phyloP scores from a whole-genome alignment of 1,140 invertebrate species.

The Micrasema minimum region DNA sequence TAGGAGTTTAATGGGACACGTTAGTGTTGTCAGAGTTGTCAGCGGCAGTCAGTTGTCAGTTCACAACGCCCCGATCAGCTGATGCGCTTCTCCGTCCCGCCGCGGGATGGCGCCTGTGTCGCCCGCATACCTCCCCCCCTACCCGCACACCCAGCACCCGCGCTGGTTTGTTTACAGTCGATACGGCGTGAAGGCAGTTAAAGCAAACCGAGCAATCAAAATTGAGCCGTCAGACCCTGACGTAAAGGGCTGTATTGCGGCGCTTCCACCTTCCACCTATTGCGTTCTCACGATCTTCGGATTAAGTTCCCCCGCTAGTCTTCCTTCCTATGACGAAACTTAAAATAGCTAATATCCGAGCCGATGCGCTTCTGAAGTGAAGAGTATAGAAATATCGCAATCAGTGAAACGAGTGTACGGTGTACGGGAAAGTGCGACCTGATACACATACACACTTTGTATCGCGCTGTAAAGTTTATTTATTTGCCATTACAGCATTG shows the following conservation, averaged over 20 bases:
- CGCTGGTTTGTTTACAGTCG: constrained; percentile 42
- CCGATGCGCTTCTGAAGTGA: constrained; percentile 30
- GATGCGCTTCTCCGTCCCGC: constrained; percentile 25
- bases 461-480: constrained; percentile 14
- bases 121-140: not conserved
- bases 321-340: constrained; percentile 30
- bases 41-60: not conserved
- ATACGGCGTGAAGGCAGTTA: constrained; percentile 22
- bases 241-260: constrained; percentile 15
- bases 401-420: constrained; percentile 35
- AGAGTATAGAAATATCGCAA: constrained; percentile 29
- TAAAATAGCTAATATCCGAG: constrained; percentile 36
- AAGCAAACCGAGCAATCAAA: constrained; percentile 21
- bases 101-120: constrained; percentile 20
- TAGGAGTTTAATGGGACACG: not conserved
- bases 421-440: constrained; percentile 41
- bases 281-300: constrained; percentile 4
- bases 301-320: constrained; percentile 14
- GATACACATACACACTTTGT: constrained; percentile 32
- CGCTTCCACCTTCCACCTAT: not conserved
- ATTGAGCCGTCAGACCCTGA: constrained; percentile 24
- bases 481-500: constrained; percentile 26
- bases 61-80: constrained; percentile 33
- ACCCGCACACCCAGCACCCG: not conserved
- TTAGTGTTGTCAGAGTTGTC: not conserved